Evolutionary conservation across 1,140 invertebrate genomes (phyloP).

Genomic region (Drosophila leontia): DNA sequence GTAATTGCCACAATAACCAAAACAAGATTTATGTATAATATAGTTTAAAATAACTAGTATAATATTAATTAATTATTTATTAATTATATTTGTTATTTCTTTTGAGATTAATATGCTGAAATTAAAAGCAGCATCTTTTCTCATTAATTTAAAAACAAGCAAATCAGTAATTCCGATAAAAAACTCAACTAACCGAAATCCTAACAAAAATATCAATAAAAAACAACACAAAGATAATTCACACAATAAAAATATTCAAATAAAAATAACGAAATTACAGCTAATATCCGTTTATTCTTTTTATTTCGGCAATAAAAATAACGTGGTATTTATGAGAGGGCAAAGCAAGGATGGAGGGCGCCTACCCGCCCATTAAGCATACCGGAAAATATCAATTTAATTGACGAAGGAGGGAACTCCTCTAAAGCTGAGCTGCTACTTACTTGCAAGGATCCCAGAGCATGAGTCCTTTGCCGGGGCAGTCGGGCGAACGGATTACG

Average conservation of each 20-base stretch:
- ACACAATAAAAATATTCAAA: slow-evolving; percentile 14
- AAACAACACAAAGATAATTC: slow-evolving; percentile 9
- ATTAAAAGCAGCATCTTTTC: not conserved
- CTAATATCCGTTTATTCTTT: slow-evolving; percentile 10
- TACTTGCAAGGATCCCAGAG: slow-evolving; percentile 87
- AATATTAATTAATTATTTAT: too few species aligned
- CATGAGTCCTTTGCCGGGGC: slow-evolving; percentile 86
- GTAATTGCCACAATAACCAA: not conserved
- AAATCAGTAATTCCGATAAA: not conserved
- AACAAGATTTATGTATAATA: not conserved
- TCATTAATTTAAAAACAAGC: not conserved
- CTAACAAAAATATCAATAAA: slow-evolving; percentile 1
- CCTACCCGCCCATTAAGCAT: not conserved
- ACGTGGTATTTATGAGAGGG: slow-evolving; percentile 28
- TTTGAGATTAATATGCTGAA: not conserved
- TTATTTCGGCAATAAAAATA: slow-evolving; percentile 19
- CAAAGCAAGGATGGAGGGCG: not conserved
- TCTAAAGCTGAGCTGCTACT: slow-evolving; percentile 54
- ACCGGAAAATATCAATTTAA: slow-evolving; percentile 33
- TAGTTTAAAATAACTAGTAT: too few species aligned
- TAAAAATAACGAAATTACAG: slow-evolving; percentile 5
- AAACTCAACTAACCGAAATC: not conserved
- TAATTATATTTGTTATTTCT: too few species aligned
- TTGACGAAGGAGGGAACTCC: not conserved
- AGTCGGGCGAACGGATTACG: slow-evolving; percentile 86